Evolutionary conservation across 2,797 vertebrate species (phyloP), one percentile per base, ranked within the genome.

Genomic region (Lacerta bilineata): DNA sequence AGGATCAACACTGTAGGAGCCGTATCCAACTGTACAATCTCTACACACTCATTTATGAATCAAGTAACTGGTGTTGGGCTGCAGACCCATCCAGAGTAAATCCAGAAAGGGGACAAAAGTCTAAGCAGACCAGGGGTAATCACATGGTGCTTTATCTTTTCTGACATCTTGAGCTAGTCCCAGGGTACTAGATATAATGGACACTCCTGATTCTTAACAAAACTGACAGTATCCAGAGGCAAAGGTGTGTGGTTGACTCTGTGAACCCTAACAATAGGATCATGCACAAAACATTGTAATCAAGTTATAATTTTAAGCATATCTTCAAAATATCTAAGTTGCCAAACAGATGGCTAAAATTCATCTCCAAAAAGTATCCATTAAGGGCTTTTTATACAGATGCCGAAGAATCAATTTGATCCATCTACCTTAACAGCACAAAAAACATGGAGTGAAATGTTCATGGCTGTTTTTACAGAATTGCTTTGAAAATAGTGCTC

Each of bases 401-500:
- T 29, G 43, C 39, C 39, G 8, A 76, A 43, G 74, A 39, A 46
- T 25, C 39, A 25, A 3, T 43, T 76, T 76, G 74, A 23, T 43
- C 23, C 75, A 77, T 25, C 11, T 18, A 75, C 59, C 74, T 0
- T 0, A 17, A 0, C 74, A 15, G 13, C 29, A 64, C 36, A 8
- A 78, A 84, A 29, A 20, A 15, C 6, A 20, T 39, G 33, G 43
- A 55, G 50, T 3, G 13, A 55, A 55, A 55, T 15, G 3, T 55
- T 55, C 50, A 55, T 4, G 50, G 50, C 50, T 55, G 13, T 55
- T 55, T 55, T 55, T 20, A 76, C 39, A 36, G 1, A 39, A 59
- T 17, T 9, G 0, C 1, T 15, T 6, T 33, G 1, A 25, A 64
- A 77, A 91, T 46, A 75, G 66, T 0, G 0, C 0, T 0, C 0